Evolutionary conservation across 2,888 invertebrate species (phyloP).

Genomic region (Heliconius cydno): DNA sequence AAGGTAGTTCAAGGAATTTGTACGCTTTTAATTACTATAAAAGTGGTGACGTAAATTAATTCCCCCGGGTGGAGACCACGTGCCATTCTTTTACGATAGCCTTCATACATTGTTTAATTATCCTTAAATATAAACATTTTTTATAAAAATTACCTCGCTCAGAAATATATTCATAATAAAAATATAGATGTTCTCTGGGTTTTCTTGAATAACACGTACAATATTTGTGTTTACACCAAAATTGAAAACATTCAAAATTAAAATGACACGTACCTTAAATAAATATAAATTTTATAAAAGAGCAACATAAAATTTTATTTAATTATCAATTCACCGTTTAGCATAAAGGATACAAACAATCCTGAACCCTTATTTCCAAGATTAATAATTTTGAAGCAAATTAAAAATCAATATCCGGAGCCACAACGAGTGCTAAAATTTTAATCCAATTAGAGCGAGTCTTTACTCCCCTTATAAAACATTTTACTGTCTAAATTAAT

Average conservation of each 20-base stretch:
- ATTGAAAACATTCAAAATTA: too few species aligned
- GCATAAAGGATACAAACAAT: slow-evolving; percentile 11
- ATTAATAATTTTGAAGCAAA: slow-evolving; percentile 33
- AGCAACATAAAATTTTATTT: slow-evolving; percentile 1
- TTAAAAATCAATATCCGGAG: slow-evolving; percentile 63
- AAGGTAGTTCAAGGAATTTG: not conserved
- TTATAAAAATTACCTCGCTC: not conserved
- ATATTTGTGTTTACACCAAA: too few species aligned
- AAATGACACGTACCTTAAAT: not conserved
- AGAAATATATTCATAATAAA: not conserved
- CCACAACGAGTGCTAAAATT: slow-evolving; percentile 69
- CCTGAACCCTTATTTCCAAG: slow-evolving; percentile 24
- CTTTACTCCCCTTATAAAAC: slow-evolving; percentile 64
- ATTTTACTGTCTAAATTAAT: slow-evolving; percentile 71
- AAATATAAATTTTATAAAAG: not conserved
- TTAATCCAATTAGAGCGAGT: slow-evolving; percentile 73
- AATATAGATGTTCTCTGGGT: not conserved
- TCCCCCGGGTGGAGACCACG: not conserved
- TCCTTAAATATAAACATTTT: not conserved
- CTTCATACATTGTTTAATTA: not conserved
- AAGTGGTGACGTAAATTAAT: not conserved
- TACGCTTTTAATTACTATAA: slow-evolving; percentile 2
- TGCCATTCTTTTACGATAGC: not conserved
- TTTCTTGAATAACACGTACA: not conserved
- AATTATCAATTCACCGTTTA: not conserved